These are phyloP conservation scores for Nezara viridula DNA, from an alignment of 2,888 invertebrate species.

Conservation along the genomic window DNA sequence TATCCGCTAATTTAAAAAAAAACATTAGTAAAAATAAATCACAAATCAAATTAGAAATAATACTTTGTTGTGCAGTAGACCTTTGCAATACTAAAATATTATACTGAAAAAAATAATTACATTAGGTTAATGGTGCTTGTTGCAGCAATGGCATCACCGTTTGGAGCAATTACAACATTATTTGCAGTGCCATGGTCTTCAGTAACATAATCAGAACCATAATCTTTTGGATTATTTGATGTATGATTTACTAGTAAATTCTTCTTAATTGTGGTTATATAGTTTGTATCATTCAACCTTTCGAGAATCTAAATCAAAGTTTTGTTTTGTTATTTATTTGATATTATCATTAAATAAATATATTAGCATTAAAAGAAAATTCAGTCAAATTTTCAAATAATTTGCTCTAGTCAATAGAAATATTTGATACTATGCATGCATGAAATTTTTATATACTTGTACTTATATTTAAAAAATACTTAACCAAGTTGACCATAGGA, in stretches of 20 bases:
- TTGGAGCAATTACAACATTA: slow-evolving; percentile 79
- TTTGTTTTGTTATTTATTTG: background rate
- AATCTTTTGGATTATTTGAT: slow-evolving; percentile 67
- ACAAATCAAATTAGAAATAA: background rate
- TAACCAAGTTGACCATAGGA: too few species aligned
- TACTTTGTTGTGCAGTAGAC: background rate
- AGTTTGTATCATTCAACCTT: slow-evolving; percentile 76
- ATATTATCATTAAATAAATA: background rate
- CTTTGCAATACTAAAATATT: background rate
- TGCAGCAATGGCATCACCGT: slow-evolving; percentile 91
- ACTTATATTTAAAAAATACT: too few species aligned
- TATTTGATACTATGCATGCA: too few species aligned
- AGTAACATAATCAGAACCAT: slow-evolving; percentile 66
- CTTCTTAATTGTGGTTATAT: slow-evolving; percentile 73
- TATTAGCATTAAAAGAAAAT: too few species aligned
- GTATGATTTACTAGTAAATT: slow-evolving; percentile 79
- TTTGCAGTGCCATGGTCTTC: slow-evolving; percentile 80
- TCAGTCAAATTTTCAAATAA: too few species aligned
- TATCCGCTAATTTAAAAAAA: background rate
- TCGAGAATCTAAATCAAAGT: slow-evolving; percentile 71
- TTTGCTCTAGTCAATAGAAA: too few species aligned
- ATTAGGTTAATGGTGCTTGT: slow-evolving; percentile 88
- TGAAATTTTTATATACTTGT: too few species aligned
- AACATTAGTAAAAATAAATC: background rate
- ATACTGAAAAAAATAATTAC: slow-evolving; percentile 68